Base-by-base conservation (phyloP, 92 coral and sea anemone species). In the Heteractis magnifica region DNA sequence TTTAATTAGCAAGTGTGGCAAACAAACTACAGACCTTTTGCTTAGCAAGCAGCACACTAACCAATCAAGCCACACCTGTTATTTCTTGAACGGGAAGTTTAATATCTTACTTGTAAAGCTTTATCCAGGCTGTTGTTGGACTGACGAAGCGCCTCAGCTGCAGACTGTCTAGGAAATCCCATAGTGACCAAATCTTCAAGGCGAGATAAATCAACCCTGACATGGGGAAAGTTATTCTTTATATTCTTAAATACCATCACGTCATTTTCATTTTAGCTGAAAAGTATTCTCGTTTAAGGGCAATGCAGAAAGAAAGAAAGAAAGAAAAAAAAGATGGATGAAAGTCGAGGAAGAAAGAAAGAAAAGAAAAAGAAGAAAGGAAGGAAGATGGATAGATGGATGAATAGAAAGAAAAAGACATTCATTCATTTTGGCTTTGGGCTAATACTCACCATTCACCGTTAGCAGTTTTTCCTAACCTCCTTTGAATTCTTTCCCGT, bases 381-480 rank as follows among this genome's bases (percentile, higher is more conserved):
- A 6, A 18, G 6, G 14, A 34, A 34, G 44, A 34, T 34, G 44
- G 44, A 34, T 26, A 1, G 34, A 26, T 34, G 44, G 44, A 34
- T 34, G 44, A 34, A 34, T 1, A 34, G 44, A 34, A 34, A 0
- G 44, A 34, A 34, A 34, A 34, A 34, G 34, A 34, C 44, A 34
- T 34, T 34, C 44, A 34, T 34, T 34, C 44, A 34, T 34, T 34
- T 34, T 34, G 44, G 3, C 2, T 34, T 8, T 13, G 59, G 59
- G 1, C 4, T 18, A 2, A 4, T 18, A 62, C 87, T 75, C 74
- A 95, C 98, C 98, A 95, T 78, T 93, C 95, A 20, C 98, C 98
- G 68, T 90, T 86, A 19, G 90, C 98, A 44, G 98, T 95, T 89
- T 95, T 93, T 34, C 98, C 98, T 5, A 95, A 65, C 71, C 87